Base-by-base conservation (phyloP, 2,888 invertebrate genomes). In the Lasioglossum lativentre region DNA sequence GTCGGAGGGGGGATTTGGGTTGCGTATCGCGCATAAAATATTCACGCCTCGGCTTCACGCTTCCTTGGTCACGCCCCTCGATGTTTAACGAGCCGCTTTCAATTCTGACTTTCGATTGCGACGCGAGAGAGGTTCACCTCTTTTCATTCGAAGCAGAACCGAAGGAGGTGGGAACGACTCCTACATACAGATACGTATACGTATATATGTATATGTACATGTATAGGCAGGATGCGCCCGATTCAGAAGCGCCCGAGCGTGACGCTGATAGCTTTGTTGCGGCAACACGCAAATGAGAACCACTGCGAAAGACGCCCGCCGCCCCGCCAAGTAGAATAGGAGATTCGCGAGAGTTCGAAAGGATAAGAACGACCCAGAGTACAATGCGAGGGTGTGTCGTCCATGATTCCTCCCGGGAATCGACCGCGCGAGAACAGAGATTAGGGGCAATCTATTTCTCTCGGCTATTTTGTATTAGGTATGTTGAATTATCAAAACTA, bases 371-470 rank as follows among this genome's bases (percentile, higher is more conserved):
- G 74, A 81, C 70, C 75, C 34, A 34, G 66, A 74, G 75, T 85
- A 87, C 86, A 88, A 87, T 89, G 82, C 88, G 14, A 27, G 78
- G 80, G 86, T 88, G 90, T 89, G 90, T 92, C 90, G 87, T 89
- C 86, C 88, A 80, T 90, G 90, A 34, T 92, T 91, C 88, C 88
- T 90, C 34, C n/a, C 90, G 90, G 91, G 89, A 91, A 89, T 91
- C 92, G 91, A 88, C 89, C 78, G 87, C 89, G 86, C 88, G 84
- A 89, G 83, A 66, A 81, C 83, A 73, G 87, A 89, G 89, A 90
- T 92, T 92, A 91, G 91, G 90, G 89, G 90, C n/a, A 89, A 87
- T 82, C 83, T 79, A 76, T 75, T 47, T n/a, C 56, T 38, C 59
- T 3, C 34, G 34, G 14, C 16, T 47, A 14, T 47, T 16, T 16